Evolutionary conservation across 1,140 invertebrate genomes (phyloP).

Genomic region (Eupeodes corollae): DNA sequence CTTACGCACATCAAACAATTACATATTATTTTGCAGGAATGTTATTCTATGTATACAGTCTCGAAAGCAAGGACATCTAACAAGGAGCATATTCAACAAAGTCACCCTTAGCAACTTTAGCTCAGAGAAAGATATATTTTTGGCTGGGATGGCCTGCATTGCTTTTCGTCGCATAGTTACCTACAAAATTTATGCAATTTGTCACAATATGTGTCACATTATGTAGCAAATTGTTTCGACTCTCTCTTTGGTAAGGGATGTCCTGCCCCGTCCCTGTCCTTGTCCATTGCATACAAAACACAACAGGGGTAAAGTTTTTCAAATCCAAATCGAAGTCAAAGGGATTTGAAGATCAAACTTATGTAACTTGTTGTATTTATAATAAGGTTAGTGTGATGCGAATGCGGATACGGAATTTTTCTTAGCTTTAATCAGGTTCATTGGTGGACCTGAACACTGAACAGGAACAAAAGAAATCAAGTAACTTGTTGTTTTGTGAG

Average conservation of each 20-base stretch:
- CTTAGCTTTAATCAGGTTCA: not conserved
- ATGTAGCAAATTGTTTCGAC: conserved; percentile 32
- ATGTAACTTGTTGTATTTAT: too few relatives aligned
- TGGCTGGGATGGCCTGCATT: conserved; percentile 5
- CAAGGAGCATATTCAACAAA: conserved; percentile 6
- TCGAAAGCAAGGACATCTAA: too few relatives aligned
- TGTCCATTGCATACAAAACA: too few relatives aligned
- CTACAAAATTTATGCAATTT: conserved; percentile 24
- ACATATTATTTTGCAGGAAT: too few relatives aligned
- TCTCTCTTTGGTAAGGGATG: not conserved
- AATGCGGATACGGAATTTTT: not conserved
- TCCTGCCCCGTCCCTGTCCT: too few relatives aligned
- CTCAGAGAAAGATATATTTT: not conserved
- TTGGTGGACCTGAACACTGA: not conserved
- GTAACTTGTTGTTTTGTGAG: too few relatives aligned
- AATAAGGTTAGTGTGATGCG: not conserved
- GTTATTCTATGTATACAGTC: too few relatives aligned
- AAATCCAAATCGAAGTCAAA: not conserved
- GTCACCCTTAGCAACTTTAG: not conserved
- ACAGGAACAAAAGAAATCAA: too few relatives aligned
- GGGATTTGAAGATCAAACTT: too few relatives aligned
- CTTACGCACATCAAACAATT: conserved; percentile 8
- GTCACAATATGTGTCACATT: conserved; percentile 40
- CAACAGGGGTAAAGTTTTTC: not conserved
- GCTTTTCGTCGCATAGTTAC: not conserved